A percentile compares a stretch with the other conserved stretches of the same genome.
Conservation (phyloP, 2,888 invertebrate genomes). For the Pammene aurita region DNA sequence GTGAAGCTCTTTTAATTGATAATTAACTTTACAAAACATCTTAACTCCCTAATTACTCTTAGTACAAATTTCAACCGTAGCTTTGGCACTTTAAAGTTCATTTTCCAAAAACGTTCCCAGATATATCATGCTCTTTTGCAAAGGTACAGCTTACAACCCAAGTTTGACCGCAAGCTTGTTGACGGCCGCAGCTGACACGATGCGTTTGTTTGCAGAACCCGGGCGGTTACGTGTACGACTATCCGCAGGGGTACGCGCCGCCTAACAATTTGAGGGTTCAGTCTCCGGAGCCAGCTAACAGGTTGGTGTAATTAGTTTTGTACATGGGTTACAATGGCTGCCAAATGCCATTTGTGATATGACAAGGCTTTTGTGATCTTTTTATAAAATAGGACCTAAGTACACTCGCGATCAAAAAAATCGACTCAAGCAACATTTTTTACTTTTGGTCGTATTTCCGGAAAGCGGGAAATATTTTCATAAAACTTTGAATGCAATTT, state of each 20-base stretch:
- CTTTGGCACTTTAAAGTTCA: background rate
- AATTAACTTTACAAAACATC: background rate
- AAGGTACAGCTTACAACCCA: conserved; percentile 6
- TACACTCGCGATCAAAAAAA: too few relatives aligned
- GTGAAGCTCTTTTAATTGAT: too few relatives aligned
- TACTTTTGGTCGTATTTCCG: too few relatives aligned
- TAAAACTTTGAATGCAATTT: too few relatives aligned
- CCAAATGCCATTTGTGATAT: background rate
- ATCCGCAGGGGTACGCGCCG: conserved; percentile 75
- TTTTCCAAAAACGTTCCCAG: background rate
- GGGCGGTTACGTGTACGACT: conserved; percentile 75
- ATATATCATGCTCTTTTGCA: background rate
- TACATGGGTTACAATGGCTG: background rate
- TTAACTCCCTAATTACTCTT: background rate
- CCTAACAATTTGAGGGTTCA: conserved; percentile 75
- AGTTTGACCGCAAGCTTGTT: conserved; percentile 31
- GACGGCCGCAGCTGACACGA: conserved; percentile 23
- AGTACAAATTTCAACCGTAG: background rate
- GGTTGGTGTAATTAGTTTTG: conserved; percentile 54
- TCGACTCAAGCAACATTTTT: too few relatives aligned
- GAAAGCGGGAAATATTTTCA: too few relatives aligned
- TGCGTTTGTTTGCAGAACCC: conserved; percentile 59
- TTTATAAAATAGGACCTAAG: too few relatives aligned
- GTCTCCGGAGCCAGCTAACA: conserved; percentile 65
- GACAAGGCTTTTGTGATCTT: too few relatives aligned